A percentile compares a stretch with the other conserved stretches of the same genome.
Evolutionary conservation across 2,797 vertebrate species (phyloP).

Genomic region (Pangasius larnaudii): DNA sequence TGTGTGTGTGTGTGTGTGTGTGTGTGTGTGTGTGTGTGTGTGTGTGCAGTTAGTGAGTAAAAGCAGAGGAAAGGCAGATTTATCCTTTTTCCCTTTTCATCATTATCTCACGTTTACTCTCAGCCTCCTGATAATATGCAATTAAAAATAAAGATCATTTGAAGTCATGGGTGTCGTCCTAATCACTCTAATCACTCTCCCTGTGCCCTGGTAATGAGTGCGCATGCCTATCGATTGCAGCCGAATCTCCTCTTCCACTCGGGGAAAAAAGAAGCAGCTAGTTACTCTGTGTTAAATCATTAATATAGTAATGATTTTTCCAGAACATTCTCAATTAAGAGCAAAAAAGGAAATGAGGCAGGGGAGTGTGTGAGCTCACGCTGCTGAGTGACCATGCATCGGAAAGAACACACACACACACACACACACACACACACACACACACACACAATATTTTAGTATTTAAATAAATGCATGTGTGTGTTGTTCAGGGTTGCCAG

Average conservation of each 20-base stretch:
- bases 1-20: constrained; percentile 22
- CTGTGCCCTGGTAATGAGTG: constrained; percentile 81
- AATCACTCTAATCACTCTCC: constrained; percentile 88
- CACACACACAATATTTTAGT: background rate
- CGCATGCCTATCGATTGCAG: constrained; percentile 78
- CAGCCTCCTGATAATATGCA: constrained; percentile 78
- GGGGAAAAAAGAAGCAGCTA: constrained; percentile 74
- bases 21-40: background rate
- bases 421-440: constrained; percentile 17
- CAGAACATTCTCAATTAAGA: constrained; percentile 85
- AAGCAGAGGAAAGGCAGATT: constrained; percentile 60
- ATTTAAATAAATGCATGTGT: background rate
- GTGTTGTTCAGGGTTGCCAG: background rate
- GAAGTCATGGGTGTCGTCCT: constrained; percentile 83
- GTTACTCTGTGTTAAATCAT: constrained; percentile 87
- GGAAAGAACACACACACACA: constrained; percentile 1
- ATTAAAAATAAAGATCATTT: constrained; percentile 84
- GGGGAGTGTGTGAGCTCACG: constrained; percentile 72
- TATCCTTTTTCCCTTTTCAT: constrained; percentile 62
- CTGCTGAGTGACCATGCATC: constrained; percentile 46
- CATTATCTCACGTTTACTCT: constrained; percentile 81
- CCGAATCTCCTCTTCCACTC: constrained; percentile 82
- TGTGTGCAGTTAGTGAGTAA: constrained; percentile 24
- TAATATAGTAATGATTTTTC: constrained; percentile 87
- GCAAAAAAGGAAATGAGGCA: constrained; percentile 79